Conservation (phyloP, 2,888 invertebrate genomes). For the Protophormia terraenovae region DNA sequence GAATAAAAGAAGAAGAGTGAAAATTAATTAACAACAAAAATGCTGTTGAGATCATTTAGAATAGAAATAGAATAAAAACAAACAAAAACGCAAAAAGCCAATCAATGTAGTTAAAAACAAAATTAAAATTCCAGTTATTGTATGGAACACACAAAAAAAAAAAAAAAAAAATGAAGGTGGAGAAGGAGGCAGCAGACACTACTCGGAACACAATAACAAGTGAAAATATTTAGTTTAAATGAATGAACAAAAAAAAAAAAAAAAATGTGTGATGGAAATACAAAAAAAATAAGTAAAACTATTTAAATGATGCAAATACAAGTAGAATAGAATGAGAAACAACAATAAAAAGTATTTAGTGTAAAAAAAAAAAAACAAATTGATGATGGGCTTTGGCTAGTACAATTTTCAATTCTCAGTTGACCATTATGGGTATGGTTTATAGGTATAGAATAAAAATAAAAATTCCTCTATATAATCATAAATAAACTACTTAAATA, state of each 20-base stretch:
- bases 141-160: no score
- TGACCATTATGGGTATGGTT: neutral
- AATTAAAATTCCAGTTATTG: conserved; percentile 18
- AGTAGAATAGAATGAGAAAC: neutral
- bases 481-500: neutral
- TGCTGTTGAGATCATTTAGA: conserved; percentile 44
- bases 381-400: neutral
- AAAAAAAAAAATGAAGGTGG: neutral
- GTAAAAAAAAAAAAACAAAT: conserved; percentile 1
- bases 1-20: neutral
- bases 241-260: neutral
- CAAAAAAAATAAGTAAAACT: conserved; percentile 17
- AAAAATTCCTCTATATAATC: neutral
- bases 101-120: conserved; percentile 6
- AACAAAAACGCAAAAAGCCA: conserved; percentile 3
- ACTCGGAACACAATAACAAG: neutral
- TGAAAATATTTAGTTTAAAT: conserved; percentile 11
- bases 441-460: neutral
- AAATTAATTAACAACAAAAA: neutral
- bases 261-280: neutral
- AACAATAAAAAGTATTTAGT: neutral
- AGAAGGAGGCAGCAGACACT: neutral
- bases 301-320: neutral
- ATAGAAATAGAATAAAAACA: conserved; percentile 35
- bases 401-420: neutral